phyloP scores from a whole-genome alignment of 2,888 invertebrate genomes.

The Clanis bilineata region DNA sequence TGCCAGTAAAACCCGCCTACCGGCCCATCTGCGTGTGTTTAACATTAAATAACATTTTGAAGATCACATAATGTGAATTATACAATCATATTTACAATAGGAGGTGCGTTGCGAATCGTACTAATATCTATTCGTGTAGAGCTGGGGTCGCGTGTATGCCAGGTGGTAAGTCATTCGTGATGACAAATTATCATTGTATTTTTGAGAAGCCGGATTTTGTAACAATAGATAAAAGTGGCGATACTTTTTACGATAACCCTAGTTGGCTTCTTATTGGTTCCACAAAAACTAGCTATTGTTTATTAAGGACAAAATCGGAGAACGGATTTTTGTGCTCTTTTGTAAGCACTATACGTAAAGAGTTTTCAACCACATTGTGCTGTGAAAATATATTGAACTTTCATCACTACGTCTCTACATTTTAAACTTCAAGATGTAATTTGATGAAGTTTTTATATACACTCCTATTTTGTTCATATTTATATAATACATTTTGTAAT shows the following conservation, averaged over 20 bases:
- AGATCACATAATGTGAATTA: slow-evolving; percentile 81
- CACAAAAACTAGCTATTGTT: slow-evolving; percentile 37
- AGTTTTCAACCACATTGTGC: too few relatives aligned
- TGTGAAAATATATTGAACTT: too few relatives aligned
- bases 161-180: slow-evolving; percentile 68
- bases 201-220: slow-evolving; percentile 52
- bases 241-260: slow-evolving; percentile 50
- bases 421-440: too few relatives aligned
- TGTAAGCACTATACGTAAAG: neutral
- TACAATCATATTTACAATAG: slow-evolving; percentile 74
- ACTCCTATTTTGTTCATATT: too few relatives aligned
- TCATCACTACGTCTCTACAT: too few relatives aligned
- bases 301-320: slow-evolving; percentile 5
- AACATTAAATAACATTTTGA: slow-evolving; percentile 73
- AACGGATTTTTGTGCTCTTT: neutral
- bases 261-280: slow-evolving; percentile 46
- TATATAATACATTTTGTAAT: too few relatives aligned
- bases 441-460: too few relatives aligned
- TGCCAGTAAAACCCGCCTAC: slow-evolving; percentile 58
- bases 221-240: slow-evolving; percentile 62
- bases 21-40: slow-evolving; percentile 72
- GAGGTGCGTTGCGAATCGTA: slow-evolving; percentile 70
- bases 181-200: slow-evolving; percentile 79
- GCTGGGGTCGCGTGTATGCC: slow-evolving; percentile 71
- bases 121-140: slow-evolving; percentile 38